Evolutionary conservation across 2,888 invertebrate species (phyloP).

Genomic region (Tinea semifulvella): DNA sequence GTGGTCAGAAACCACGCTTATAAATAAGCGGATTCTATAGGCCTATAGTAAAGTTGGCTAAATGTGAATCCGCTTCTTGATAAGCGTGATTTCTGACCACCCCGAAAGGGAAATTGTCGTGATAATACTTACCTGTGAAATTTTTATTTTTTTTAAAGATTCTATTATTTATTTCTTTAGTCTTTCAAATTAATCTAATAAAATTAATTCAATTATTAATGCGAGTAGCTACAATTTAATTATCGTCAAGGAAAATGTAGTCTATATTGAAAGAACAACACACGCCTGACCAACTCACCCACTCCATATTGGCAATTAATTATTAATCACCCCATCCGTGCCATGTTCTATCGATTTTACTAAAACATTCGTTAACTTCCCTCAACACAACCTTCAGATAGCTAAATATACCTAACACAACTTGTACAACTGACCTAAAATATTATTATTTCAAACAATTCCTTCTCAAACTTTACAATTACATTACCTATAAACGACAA

Average conservation of each 20-base stretch:
- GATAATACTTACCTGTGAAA: too few relatives aligned
- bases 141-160: too few relatives aligned
- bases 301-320: background rate
- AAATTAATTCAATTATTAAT: too few relatives aligned
- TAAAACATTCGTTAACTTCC: conserved; percentile 3
- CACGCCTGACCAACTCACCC: background rate
- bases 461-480: background rate
- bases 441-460: background rate
- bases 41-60: too few relatives aligned
- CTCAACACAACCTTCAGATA: conserved; percentile 5
- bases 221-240: too few relatives aligned
- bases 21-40: too few relatives aligned
- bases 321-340: conserved; percentile 6
- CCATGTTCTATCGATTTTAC: conserved; percentile 10
- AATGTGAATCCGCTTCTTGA: too few relatives aligned
- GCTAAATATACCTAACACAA: background rate
- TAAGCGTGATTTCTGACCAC: too few relatives aligned
- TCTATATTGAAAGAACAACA: conserved; percentile 11
- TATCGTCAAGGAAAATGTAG: background rate
- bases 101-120: too few relatives aligned
- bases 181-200: too few relatives aligned
- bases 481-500: background rate
- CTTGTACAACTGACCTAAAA: background rate
- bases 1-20: too few relatives aligned
- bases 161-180: too few relatives aligned